Conservation (phyloP, 2,888 invertebrate species). For the Lasioglossum malachurum region DNA sequence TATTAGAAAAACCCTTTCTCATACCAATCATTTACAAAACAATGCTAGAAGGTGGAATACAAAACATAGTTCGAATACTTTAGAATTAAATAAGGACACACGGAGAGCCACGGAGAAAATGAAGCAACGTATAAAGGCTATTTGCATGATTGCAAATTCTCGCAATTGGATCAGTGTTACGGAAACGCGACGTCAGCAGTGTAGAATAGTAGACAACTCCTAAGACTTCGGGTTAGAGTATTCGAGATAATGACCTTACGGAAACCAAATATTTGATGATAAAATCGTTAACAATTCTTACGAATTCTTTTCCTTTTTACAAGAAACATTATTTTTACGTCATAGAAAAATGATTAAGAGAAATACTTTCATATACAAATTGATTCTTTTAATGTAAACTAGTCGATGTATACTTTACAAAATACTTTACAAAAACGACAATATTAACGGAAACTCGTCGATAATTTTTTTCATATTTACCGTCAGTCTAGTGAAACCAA, state of each 20-base stretch:
- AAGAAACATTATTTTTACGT: not conserved
- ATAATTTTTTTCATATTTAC: too few relatives aligned
- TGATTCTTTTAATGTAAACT: not conserved
- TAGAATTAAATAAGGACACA: not conserved
- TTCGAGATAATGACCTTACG: not conserved
- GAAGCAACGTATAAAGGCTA: not conserved
- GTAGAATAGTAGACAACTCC: not conserved
- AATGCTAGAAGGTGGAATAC: not conserved
- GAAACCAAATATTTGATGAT: not conserved
- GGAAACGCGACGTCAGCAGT: not conserved
- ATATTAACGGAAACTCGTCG: too few relatives aligned
- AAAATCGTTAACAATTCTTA: not conserved
- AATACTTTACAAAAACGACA: too few relatives aligned
- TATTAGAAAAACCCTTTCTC: not conserved
- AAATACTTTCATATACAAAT: not conserved
- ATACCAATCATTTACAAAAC: not conserved
- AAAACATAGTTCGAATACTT: not conserved
- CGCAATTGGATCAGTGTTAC: not conserved
- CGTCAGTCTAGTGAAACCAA: too few relatives aligned
- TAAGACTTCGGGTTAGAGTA: not conserved
- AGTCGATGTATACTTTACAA: too few relatives aligned
- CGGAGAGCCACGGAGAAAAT: not conserved
- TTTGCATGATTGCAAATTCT: constrained; percentile 13
- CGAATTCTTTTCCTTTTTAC: not conserved
- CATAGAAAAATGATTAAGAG: not conserved